Base-by-base conservation (phyloP, 2,888 invertebrate species). In the Cheilosia urbana region DNA sequence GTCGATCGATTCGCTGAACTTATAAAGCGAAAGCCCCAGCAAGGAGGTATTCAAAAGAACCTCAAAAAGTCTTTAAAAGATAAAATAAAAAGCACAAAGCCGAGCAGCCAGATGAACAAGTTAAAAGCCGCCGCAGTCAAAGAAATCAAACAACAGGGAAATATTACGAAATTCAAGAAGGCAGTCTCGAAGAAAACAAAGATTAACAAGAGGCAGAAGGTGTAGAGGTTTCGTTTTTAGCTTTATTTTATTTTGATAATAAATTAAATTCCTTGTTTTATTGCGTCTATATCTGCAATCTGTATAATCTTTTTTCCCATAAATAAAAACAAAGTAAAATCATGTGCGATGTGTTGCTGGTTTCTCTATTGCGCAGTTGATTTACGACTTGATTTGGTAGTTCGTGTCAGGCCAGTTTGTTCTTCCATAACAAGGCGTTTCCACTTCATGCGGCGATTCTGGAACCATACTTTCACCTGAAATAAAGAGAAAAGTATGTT, bases 381-480 rank as follows among this genome's bases (percentile, higher is more conserved):
- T 24, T 81, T 85, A 11, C 76, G 80, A 21, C 13, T 55, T 7
- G 55, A 45, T 68, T 81, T 85, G 0, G 55, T 15, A 19, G 51
- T 19, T 40, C 68, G 63, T 3, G 37, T 21, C 11, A 21, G 68
- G 17, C 81, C 76, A 42, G 60, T 80, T 42, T 60, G 72, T 24
- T 87, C 78, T 30, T 94, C 94, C 76, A 94, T 93, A 90, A 95
- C 96, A 19, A 95, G 94, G 81, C 96, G 93, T 91, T 97, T 97
- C 94, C 95, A 96, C 89, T 97, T 97, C 97, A 97, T 97, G 77
- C 97, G 93, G 71, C 96, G 93, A 90, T 97, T 97, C 93, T 97
- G 97, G 90, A 97, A 97, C 97, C 96, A 96, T 15, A 96, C 96
- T 92, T 96, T 96, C 1, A 96, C 96, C 96, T 96, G 90, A 53